A percentile compares a stretch with the other conserved stretches of the same genome.
Conservation (phyloP, 2,797 vertebrate species). For the Cirrhinus molitorella region DNA sequence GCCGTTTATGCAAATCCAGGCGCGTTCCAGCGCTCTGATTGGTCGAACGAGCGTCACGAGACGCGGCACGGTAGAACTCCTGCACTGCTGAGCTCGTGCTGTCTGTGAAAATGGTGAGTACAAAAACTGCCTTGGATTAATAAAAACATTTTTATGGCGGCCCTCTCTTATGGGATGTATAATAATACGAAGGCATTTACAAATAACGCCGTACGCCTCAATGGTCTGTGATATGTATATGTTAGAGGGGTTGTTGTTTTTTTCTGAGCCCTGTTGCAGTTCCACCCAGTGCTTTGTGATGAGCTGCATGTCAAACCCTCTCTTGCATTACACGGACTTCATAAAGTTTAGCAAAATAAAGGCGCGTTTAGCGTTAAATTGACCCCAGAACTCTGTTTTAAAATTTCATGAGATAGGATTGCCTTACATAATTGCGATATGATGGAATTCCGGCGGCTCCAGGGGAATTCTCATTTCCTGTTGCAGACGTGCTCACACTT, state of each 20-base stretch:
- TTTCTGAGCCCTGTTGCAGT: constrained; percentile 55
- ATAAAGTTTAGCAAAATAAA: constrained; percentile 18
- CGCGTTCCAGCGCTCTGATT: constrained; percentile 49
- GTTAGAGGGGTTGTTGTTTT: constrained; percentile 11
- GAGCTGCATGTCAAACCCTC: constrained; percentile 62
- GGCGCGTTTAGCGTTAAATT: neutral
- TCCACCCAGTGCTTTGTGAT: constrained; percentile 61
- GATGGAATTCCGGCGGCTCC: constrained; percentile 35
- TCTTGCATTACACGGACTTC: neutral
- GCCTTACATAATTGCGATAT: constrained; percentile 24
- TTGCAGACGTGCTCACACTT: constrained; percentile 19
- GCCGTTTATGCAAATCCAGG: neutral
- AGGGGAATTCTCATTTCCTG: constrained; percentile 54
- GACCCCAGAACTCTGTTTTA: neutral
- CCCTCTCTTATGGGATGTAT: neutral
- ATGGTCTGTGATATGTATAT: neutral
- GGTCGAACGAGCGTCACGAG: constrained; percentile 60
- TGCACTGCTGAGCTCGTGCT: constrained; percentile 53
- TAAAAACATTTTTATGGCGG: neutral
- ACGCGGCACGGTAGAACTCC: constrained; percentile 39
- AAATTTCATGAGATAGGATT: neutral
- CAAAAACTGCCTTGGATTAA: neutral
- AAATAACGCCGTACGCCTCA: neutral
- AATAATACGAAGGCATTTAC: neutral
- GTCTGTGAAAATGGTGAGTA: constrained; percentile 71